A percentile compares a stretch with the other conserved stretches of the same genome.
These are phyloP conservation scores for Sternarchorhynchus goeldii DNA, from an alignment of 2,797 vertebrate species.

Conservation along the genomic window DNA sequence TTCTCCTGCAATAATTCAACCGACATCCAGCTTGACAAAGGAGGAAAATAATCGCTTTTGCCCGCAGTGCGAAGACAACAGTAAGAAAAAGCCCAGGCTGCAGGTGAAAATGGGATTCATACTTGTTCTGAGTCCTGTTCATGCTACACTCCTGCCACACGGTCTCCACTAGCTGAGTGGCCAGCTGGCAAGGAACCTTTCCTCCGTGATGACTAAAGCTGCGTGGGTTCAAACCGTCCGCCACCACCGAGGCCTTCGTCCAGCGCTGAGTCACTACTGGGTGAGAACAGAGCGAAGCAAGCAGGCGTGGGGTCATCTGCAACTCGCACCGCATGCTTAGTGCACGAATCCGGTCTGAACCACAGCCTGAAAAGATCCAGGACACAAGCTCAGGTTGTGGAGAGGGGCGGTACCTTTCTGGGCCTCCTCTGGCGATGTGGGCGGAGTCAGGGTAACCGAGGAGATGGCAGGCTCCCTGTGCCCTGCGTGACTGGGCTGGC, in stretches of 20 bases:
- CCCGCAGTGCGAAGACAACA: not conserved
- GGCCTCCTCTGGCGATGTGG: conserved; percentile 96
- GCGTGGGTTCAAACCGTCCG: conserved; percentile 88
- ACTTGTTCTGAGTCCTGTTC: conserved; percentile 97
- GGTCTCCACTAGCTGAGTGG: conserved; percentile 91
- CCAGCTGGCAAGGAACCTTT: conserved; percentile 89
- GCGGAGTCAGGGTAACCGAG: conserved; percentile 96
- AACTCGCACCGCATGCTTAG: not conserved
- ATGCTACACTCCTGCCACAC: conserved; percentile 99
- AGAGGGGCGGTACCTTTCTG: conserved; percentile 84
- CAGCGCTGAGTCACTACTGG: conserved; percentile 89
- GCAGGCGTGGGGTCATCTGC: not conserved
- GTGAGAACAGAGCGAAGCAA: not conserved
- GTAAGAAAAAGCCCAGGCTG: not conserved
- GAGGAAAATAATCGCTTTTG: not conserved
- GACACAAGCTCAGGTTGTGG: not conserved
- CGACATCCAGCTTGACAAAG: not conserved
- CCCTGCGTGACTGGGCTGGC: conserved; percentile 95
- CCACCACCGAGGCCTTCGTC: conserved; percentile 87
- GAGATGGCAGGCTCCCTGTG: conserved; percentile 97
- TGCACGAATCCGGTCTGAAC: not conserved
- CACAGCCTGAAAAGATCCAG: not conserved
- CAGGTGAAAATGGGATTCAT: conserved; percentile 56
- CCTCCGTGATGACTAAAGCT: conserved; percentile 94
- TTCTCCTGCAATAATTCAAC: conserved; percentile 78